Percentiles rank a stretch among this genome's conserved stretches.
These are phyloP conservation scores for Gephyroberyx darwinii DNA, from an alignment of 2,797 vertebrate species.

Conservation along the genomic window DNA sequence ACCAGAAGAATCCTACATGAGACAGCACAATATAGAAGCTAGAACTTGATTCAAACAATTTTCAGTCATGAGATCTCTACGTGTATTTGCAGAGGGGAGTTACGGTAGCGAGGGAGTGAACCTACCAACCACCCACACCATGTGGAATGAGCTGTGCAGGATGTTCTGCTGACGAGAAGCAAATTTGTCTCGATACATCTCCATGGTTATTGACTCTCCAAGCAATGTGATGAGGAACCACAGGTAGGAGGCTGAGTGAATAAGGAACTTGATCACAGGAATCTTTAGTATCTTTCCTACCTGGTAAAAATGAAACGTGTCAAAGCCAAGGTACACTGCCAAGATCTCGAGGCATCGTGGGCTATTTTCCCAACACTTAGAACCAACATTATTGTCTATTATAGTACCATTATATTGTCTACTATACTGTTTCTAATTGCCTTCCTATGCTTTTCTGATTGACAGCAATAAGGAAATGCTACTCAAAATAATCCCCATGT, in stretches of 20 bases:
- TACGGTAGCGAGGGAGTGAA: not conserved
- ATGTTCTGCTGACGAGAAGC: conserved; percentile 84
- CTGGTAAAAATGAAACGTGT: conserved; percentile 69
- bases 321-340: not conserved
- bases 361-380: not conserved
- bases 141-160: conserved; percentile 90
- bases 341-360: not conserved
- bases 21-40: not conserved
- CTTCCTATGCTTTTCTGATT: not conserved
- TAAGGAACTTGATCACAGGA: conserved; percentile 91
- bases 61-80: not conserved
- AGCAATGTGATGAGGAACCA: conserved; percentile 92
- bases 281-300: conserved; percentile 85
- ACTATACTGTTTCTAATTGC: not conserved
- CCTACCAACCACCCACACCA: conserved; percentile 93
- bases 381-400: not conserved
- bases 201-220: conserved; percentile 89
- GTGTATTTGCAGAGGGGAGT: not conserved
- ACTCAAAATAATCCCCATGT: not conserved
- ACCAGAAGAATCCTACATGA: conserved; percentile 90
- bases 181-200: conserved; percentile 82
- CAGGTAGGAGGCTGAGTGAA: conserved; percentile 90
- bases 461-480: too few relatives aligned
- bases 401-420: not conserved
- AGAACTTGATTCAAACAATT: not conserved